phyloP scores from a whole-genome alignment of 2,113 vertebrate species.

The Marcusenius ussheri region DNA sequence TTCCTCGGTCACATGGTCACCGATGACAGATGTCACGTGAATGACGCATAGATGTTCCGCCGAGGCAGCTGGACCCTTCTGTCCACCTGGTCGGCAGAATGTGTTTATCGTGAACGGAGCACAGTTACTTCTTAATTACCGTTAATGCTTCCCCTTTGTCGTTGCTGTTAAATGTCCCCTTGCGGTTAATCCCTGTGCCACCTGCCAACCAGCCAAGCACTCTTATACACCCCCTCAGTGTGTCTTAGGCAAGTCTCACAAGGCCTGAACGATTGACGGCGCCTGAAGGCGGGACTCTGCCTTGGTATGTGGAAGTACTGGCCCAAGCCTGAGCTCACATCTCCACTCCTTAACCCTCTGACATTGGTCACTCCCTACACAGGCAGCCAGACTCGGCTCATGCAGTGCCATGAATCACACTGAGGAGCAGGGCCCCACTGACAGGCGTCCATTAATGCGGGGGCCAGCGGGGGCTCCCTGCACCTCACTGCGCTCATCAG shows the following conservation, averaged over 20 bases:
- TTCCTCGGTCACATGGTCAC: neutral
- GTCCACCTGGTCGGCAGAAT: neutral
- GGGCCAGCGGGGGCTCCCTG: neutral
- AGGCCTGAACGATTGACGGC: neutral
- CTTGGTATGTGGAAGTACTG: neutral
- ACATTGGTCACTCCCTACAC: neutral
- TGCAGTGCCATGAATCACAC: neutral
- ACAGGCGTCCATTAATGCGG: neutral
- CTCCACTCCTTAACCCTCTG: neutral
- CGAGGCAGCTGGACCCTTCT: neutral
- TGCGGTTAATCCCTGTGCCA: neutral
- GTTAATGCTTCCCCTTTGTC: neutral
- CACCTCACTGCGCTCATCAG: neutral
- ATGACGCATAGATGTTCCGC: neutral
- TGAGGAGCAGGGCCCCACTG: neutral
- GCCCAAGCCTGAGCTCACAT: neutral
- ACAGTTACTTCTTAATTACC: neutral
- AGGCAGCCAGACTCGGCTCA: neutral
- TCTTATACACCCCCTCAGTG: neutral
- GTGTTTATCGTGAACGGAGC: neutral
- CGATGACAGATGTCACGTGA: neutral
- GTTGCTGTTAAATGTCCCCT: neutral
- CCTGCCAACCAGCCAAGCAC: neutral
- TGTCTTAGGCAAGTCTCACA: neutral
- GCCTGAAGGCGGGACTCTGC: neutral